phyloP scores from a whole-genome alignment of 1,140 invertebrate genomes.

The Steinernema feltiae region DNA sequence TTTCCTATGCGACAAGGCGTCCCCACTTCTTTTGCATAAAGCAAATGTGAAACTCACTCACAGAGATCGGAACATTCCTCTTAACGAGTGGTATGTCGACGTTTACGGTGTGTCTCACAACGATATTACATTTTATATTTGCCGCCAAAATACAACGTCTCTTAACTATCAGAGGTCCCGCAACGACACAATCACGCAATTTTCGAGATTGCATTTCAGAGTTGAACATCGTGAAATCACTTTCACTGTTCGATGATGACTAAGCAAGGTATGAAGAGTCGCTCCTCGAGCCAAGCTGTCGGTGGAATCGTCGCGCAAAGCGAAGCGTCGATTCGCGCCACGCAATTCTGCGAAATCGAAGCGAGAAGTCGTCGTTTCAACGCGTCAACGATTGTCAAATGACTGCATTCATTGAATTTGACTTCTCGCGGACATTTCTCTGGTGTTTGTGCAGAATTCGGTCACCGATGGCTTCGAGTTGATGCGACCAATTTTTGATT shows the following conservation, averaged over 20 bases:
- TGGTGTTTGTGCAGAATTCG: not conserved
- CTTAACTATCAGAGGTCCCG: not conserved
- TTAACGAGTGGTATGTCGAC: too few relatives aligned
- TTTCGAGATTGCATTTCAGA: not conserved
- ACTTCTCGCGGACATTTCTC: conserved; percentile 1
- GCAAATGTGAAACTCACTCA: too few relatives aligned
- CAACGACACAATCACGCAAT: not conserved
- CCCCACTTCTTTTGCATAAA: too few relatives aligned
- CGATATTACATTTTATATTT: not conserved
- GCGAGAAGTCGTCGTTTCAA: not conserved
- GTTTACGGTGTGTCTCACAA: not conserved
- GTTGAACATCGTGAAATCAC: not conserved
- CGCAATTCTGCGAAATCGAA: not conserved
- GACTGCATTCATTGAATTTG: not conserved
- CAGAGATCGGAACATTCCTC: too few relatives aligned
- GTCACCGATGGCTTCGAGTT: not conserved
- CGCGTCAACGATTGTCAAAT: not conserved
- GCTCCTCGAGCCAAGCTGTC: not conserved
- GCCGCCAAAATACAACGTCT: not conserved
- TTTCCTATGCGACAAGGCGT: not conserved
- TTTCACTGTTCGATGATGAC: not conserved
- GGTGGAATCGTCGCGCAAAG: not conserved
- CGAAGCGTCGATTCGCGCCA: not conserved
- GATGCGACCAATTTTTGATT: not conserved
- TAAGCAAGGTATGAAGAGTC: not conserved